Evolutionary conservation across 1,140 invertebrate species (phyloP).

Genomic region (Drosophila pectinifera): DNA sequence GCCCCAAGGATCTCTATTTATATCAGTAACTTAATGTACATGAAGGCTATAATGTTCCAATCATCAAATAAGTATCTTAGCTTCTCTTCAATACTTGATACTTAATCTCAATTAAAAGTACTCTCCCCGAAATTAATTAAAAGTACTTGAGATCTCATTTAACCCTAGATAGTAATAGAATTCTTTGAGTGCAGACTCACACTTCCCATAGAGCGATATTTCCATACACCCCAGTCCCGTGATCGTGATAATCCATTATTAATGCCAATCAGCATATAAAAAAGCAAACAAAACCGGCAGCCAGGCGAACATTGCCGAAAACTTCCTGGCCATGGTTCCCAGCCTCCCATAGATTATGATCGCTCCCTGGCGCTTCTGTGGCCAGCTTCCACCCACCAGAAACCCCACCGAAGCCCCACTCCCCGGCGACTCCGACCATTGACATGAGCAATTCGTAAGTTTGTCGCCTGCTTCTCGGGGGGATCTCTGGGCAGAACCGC

Average conservation of each 20-base stretch:
- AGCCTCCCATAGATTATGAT: conserved; percentile 70
- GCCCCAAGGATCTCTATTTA: no score
- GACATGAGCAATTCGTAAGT: conserved; percentile 84
- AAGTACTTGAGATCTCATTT: no score
- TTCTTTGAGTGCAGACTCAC: conserved; percentile 35
- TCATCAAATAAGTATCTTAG: not conserved
- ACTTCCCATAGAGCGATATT: conserved; percentile 64
- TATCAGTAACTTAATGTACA: not conserved
- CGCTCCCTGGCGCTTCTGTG: conserved; percentile 68
- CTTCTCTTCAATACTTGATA: no score
- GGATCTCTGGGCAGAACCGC: not conserved
- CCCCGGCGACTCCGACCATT: conserved; percentile 39
- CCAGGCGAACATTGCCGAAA: conserved; percentile 46
- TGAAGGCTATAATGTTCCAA: no score
- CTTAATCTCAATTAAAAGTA: no score
- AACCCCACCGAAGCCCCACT: conserved; percentile 2
- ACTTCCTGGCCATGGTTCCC: conserved; percentile 45
- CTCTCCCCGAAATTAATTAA: no score
- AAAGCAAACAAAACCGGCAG: conserved; percentile 41
- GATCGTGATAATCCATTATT: conserved; percentile 85
- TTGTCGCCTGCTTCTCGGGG: conserved; percentile 75
- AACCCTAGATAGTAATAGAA: not conserved
- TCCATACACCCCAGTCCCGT: conserved; percentile 64
- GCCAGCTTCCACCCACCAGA: conserved; percentile 16
- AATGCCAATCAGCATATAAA: conserved; percentile 85